Conservation (phyloP, 35 echinoderm and acorn worm genomes). For the Eucidaris tribuloides region DNA sequence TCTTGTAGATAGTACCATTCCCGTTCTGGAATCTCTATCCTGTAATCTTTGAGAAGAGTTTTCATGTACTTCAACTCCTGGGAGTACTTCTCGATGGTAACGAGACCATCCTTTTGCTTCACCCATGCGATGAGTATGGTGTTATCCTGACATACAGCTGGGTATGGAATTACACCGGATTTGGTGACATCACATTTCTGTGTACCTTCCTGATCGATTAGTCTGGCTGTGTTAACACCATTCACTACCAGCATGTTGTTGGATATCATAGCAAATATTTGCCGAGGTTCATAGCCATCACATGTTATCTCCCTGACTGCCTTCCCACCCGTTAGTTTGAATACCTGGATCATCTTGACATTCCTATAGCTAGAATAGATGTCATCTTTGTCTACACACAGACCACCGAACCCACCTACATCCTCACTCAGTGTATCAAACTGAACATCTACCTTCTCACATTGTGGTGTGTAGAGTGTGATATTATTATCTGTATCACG, state of each 20-base stretch:
- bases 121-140: slow-evolving; percentile 1
- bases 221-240: neutral
- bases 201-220: neutral
- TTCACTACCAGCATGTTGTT: neutral
- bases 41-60: neutral
- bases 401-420: neutral
- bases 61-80: neutral
- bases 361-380: neutral
- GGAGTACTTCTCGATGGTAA: neutral
- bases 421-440: neutral
- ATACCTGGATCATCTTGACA: neutral
- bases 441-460: neutral
- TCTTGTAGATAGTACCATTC: neutral
- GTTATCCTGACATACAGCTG: neutral
- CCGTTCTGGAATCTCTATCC: neutral
- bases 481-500: neutral
- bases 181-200: neutral
- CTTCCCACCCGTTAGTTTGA: neutral
- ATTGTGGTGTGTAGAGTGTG: neutral
- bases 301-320: neutral
- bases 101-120: neutral
- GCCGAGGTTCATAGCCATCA: neutral
- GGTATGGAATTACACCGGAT: neutral
- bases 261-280: neutral
- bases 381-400: neutral